phyloP scores from a whole-genome alignment of 2,888 invertebrate species.

The Cephonodes hylas region DNA sequence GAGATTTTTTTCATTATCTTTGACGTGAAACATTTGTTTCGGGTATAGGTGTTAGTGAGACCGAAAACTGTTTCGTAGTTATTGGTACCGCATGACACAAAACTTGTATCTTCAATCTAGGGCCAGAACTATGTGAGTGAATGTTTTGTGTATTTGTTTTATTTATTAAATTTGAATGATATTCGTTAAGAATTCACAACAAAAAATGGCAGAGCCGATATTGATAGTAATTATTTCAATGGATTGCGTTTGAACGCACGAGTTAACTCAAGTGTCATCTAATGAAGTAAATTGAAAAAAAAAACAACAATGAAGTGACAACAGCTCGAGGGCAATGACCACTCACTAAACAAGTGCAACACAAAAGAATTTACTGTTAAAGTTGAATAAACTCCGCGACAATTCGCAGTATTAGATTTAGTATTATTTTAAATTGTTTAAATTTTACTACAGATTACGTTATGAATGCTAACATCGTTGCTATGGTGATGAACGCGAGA shows the following conservation, averaged over 20 bases:
- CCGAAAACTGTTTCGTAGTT: too few relatives aligned
- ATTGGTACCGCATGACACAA: too few relatives aligned
- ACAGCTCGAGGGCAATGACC: not conserved
- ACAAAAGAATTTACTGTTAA: slow-evolving; percentile 11
- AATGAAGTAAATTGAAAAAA: not conserved
- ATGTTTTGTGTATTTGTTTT: too few relatives aligned
- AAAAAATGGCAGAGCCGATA: not conserved
- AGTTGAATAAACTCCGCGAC: slow-evolving; percentile 8
- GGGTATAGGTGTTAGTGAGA: too few relatives aligned
- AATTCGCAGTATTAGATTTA: slow-evolving; percentile 9
- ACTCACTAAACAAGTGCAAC: not conserved
- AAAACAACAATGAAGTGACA: not conserved
- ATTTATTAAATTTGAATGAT: not conserved
- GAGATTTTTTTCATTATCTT: too few relatives aligned
- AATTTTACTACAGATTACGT: not conserved
- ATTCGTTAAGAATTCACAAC: not conserved
- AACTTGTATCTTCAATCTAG: too few relatives aligned
- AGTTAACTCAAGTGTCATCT: not conserved
- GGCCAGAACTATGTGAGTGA: too few relatives aligned
- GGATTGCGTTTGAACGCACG: not conserved
- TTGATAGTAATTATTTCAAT: not conserved
- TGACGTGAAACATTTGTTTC: too few relatives aligned
- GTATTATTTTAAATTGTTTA: slow-evolving; percentile 5
- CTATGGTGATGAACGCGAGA: not conserved
- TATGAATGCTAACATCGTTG: not conserved